Percentiles rank a stretch among this genome's conserved stretches.
phyloP scores from a whole-genome alignment of 2,113 vertebrate genomes.

The Perca flavescens region DNA sequence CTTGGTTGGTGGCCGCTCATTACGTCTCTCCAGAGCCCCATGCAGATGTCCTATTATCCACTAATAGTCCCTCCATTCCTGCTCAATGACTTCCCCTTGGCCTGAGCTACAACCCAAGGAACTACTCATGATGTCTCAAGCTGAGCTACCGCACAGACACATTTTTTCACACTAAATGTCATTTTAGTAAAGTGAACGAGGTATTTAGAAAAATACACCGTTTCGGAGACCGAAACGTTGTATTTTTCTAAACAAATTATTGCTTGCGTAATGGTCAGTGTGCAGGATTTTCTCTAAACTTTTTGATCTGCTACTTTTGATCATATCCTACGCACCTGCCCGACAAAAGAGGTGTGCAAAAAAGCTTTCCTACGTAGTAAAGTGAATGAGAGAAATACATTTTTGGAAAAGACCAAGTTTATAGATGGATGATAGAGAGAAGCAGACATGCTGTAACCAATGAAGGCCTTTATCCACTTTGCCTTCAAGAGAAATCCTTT shows the following conservation, averaged over 20 bases:
- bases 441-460: background rate
- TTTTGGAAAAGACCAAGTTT: background rate
- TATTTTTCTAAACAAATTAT: too few relatives aligned
- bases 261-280: too few relatives aligned
- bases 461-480: background rate
- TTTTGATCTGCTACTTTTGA: too few relatives aligned
- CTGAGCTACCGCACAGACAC: background rate
- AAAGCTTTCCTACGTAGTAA: too few relatives aligned
- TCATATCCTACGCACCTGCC: too few relatives aligned
- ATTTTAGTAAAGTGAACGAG: background rate
- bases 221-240: too few relatives aligned
- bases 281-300: too few relatives aligned
- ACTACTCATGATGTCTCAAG: background rate
- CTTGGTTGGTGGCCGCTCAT: constrained; percentile 35
- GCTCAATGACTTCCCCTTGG: constrained; percentile 53
- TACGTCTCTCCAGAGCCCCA: constrained; percentile 18
- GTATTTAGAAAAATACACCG: background rate
- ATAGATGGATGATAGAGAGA: background rate
- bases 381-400: background rate
- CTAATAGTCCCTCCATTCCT: constrained; percentile 28
- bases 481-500: background rate
- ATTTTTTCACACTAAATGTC: background rate
- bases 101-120: background rate
- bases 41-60: constrained; percentile 67
- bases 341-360: too few relatives aligned